A percentile compares a stretch with the other conserved stretches of the same genome.
Evolutionary conservation across 1,140 invertebrate genomes (phyloP).

Genomic region (Varroa destructor): DNA sequence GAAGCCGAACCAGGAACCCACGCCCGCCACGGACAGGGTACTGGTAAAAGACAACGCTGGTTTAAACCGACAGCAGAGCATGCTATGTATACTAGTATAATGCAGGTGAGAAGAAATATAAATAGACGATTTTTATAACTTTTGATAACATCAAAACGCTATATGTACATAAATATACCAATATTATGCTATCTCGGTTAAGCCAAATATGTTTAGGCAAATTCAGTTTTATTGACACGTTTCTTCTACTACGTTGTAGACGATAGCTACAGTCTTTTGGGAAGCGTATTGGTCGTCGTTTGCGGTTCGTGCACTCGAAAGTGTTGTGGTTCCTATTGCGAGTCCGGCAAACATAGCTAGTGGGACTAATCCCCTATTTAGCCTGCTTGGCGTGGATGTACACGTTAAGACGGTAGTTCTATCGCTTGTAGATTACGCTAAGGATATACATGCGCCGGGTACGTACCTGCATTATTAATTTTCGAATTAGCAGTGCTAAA

Average conservation of each 20-base stretch:
- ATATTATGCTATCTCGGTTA: too few relatives aligned
- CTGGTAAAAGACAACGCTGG: constrained; percentile 5
- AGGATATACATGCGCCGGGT: constrained; percentile 12
- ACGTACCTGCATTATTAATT: neutral
- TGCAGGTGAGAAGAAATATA: neutral
- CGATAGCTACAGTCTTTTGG: constrained; percentile 16
- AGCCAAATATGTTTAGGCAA: too few relatives aligned
- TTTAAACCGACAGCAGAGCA: constrained; percentile 21
- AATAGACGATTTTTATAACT: too few relatives aligned
- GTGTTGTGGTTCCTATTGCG: constrained; percentile 2
- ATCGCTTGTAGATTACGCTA: neutral
- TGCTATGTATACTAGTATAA: constrained; percentile 12
- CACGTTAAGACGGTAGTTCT: constrained; percentile 7
- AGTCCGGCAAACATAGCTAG: neutral
- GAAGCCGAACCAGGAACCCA: neutral
- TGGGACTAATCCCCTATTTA: neutral
- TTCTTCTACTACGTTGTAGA: neutral
- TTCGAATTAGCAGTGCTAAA: too few relatives aligned
- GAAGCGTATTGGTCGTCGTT: constrained; percentile 24
- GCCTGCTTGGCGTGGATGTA: constrained; percentile 11
- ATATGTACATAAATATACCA: too few relatives aligned
- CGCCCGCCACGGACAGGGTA: neutral
- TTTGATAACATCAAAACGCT: too few relatives aligned
- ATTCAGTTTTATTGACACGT: too few relatives aligned
- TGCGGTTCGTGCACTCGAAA: constrained; percentile 11